Percentiles rank a stretch among this genome's conserved stretches.
phyloP scores from a whole-genome alignment of 2,113 vertebrate species.

The Myocastor coypus region DNA sequence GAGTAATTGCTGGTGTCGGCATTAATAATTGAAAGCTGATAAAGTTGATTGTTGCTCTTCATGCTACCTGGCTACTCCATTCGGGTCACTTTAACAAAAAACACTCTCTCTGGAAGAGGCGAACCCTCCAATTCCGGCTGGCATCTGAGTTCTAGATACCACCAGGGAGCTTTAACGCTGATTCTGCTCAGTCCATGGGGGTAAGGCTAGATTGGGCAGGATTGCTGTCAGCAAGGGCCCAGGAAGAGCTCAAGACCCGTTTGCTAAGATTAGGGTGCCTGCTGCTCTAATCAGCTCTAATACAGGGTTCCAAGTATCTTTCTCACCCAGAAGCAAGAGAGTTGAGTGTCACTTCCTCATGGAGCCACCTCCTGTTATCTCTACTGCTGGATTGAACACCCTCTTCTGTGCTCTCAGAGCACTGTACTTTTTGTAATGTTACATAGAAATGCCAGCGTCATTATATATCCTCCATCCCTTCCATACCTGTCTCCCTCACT shows the following conservation, averaged over 20 bases:
- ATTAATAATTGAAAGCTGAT: conserved; percentile 20
- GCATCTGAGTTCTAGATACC: not conserved
- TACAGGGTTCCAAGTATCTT: not conserved
- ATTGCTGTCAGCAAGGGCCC: not conserved
- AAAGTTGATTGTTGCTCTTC: not conserved
- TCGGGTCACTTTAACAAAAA: not conserved
- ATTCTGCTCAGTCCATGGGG: not conserved
- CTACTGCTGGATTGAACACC: not conserved
- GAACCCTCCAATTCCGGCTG: not conserved
- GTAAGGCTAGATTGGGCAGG: not conserved
- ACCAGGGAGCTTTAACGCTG: not conserved
- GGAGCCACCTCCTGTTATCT: not conserved
- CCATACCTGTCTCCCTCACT: not conserved
- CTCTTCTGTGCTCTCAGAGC: not conserved
- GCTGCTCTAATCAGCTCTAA: not conserved
- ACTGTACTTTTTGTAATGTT: not conserved
- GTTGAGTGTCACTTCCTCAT: not conserved
- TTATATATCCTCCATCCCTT: not conserved
- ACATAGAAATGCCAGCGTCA: not conserved
- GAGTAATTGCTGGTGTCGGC: not conserved
- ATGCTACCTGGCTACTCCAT: not conserved
- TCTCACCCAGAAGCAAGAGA: conserved; percentile 46
- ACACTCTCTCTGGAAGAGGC: not conserved
- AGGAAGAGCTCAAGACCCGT: not conserved
- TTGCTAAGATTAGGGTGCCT: conserved; percentile 32